phyloP scores from a whole-genome alignment of 2,888 invertebrate species.

The Anodontia alba region DNA sequence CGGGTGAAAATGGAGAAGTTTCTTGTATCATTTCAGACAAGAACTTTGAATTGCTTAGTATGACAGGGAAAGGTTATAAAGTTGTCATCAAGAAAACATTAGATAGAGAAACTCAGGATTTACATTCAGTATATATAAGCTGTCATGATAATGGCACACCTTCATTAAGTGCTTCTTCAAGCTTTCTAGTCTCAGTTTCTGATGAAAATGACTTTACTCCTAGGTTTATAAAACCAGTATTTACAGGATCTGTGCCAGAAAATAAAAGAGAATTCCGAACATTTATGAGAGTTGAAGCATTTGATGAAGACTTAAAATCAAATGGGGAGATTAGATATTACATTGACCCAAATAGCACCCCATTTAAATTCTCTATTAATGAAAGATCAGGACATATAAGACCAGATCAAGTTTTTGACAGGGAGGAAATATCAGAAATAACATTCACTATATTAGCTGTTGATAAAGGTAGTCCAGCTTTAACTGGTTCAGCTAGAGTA shows the following conservation, averaged over 20 bases:
- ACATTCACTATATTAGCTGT: constrained; percentile 96
- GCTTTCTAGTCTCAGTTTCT: constrained; percentile 86
- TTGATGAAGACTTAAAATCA: constrained; percentile 49
- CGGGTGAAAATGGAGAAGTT: constrained; percentile 68
- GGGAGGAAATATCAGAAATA: constrained; percentile 94
- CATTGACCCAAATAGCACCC: constrained; percentile 86
- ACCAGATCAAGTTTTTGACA: constrained; percentile 93
- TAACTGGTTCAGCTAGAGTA: constrained; percentile 89
- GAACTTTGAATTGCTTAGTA: constrained; percentile 54
- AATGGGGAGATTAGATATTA: constrained; percentile 86
- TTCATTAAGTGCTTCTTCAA: constrained; percentile 42
- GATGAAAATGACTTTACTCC: constrained; percentile 97
- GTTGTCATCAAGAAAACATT: constrained; percentile 53
- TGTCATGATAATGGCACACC: constrained; percentile 61
- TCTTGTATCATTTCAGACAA: constrained; percentile 52
- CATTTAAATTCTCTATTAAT: constrained; percentile 94
- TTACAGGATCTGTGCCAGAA: constrained; percentile 56
- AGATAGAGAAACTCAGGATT: constrained; percentile 53
- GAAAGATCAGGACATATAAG: constrained; percentile 93
- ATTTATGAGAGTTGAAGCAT: constrained; percentile 55
- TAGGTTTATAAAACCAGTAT: constrained; percentile 87
- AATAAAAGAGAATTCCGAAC: constrained; percentile 46
- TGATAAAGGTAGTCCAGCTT: constrained; percentile 88
- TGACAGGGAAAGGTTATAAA: constrained; percentile 57
- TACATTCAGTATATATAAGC: constrained; percentile 49